A percentile compares a stretch with the other conserved stretches of the same genome.
Conservation (phyloP, 1,140 invertebrate genomes). For the Neomicropteryx cornuta region DNA sequence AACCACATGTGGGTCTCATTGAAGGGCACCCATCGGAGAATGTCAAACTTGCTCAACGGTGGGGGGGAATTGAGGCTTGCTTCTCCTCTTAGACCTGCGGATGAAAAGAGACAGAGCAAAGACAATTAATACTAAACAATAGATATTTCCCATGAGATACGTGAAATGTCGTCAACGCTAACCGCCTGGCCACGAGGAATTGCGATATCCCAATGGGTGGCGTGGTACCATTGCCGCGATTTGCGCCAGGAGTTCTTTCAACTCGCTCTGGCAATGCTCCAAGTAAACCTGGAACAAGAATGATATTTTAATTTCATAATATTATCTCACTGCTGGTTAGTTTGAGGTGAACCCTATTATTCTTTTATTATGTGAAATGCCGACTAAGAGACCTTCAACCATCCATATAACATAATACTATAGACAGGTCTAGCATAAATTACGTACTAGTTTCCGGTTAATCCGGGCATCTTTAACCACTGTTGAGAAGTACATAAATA, state of each 20-base stretch:
- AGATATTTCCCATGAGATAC: conserved; percentile 17
- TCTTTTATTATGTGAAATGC: too few species aligned
- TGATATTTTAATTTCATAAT: too few species aligned
- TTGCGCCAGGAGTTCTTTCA: conserved; percentile 9
- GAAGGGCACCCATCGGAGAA: conserved; percentile 75
- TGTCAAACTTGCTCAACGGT: conserved; percentile 71
- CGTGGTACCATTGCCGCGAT: conserved; percentile 16
- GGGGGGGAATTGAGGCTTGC: conserved; percentile 37
- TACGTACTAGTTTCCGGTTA: too few species aligned
- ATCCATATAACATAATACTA: too few species aligned
- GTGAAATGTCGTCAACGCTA: conserved; percentile 35
- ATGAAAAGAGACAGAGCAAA: not conserved
- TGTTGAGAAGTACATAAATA: too few species aligned
- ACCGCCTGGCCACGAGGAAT: conserved; percentile 71
- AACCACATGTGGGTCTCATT: conserved; percentile 72
- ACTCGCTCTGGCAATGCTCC: conserved; percentile 14
- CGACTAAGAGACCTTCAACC: too few species aligned
- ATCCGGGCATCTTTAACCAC: too few species aligned
- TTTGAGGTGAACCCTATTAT: too few species aligned
- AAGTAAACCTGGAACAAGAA: too few species aligned
- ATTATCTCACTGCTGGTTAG: too few species aligned
- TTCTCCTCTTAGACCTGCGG: conserved; percentile 9
- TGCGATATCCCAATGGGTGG: conserved; percentile 36
- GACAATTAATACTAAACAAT: not conserved
- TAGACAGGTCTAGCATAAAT: too few species aligned